These are phyloP conservation scores for Paramuricea clavata DNA, from an alignment of 92 coral and sea anemone genomes.

Conservation along the genomic window DNA sequence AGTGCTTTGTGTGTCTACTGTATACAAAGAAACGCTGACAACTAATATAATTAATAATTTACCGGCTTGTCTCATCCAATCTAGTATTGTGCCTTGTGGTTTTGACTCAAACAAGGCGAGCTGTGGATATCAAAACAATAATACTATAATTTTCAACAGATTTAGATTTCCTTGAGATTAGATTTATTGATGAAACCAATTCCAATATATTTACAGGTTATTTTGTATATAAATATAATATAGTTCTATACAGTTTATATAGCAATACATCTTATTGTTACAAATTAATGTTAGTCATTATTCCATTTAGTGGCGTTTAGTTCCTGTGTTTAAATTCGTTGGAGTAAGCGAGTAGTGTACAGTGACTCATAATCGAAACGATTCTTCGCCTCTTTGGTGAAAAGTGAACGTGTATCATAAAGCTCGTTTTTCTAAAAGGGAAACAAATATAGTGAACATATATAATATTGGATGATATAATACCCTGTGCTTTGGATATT, in stretches of 20 bases:
- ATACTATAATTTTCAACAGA: neutral
- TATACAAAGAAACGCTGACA: neutral
- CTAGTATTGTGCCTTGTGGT: neutral
- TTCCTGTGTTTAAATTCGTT: slow-evolving; percentile 4
- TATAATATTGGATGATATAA: neutral
- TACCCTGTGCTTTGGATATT: neutral
- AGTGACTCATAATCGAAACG: neutral
- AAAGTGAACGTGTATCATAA: neutral
- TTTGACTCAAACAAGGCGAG: slow-evolving; percentile 18
- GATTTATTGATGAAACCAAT: neutral
- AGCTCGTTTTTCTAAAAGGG: slow-evolving; percentile 11
- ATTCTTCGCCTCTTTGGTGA: neutral
- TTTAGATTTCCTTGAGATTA: neutral
- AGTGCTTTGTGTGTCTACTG: neutral
- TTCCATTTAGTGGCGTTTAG: neutral
- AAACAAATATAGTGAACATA: neutral
- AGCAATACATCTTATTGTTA: slow-evolving; percentile 10
- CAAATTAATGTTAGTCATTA: slow-evolving; percentile 6
- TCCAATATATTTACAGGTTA: slow-evolving; percentile 23
- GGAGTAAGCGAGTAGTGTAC: neutral
- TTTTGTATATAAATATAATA: slow-evolving; percentile 23
- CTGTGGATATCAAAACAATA: neutral
- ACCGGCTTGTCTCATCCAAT: neutral
- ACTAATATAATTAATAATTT: slow-evolving; percentile 26
- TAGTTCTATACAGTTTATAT: slow-evolving; percentile 6